Conservation (phyloP, 2,797 vertebrate species). For the Knipowitschia caucasica region DNA sequence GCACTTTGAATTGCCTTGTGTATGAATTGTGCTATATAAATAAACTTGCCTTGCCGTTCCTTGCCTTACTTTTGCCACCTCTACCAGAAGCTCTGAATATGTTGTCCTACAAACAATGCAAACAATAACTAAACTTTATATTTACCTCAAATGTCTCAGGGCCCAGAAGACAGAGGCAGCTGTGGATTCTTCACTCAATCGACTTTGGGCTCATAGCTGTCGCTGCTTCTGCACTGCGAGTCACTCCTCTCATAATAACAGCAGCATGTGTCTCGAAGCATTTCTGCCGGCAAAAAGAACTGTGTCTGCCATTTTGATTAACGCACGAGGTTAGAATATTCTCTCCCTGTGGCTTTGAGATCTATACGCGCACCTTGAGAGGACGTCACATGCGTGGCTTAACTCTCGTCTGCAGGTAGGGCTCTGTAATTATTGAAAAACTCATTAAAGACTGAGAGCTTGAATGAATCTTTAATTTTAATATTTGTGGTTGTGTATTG, state of each 20-base stretch:
- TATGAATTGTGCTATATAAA: too few species aligned
- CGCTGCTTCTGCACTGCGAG: slow-evolving; percentile 5
- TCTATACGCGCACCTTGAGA: slow-evolving; percentile 22
- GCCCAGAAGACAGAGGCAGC: neutral
- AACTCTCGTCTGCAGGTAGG: slow-evolving; percentile 29
- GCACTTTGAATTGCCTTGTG: too few species aligned
- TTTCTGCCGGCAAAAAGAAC: slow-evolving; percentile 26
- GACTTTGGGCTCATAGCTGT: slow-evolving; percentile 4
- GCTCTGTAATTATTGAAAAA: slow-evolving; percentile 31
- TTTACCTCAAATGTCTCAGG: slow-evolving; percentile 7
- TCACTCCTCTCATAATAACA: slow-evolving; percentile 21
- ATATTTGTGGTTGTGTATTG: slow-evolving; percentile 15
- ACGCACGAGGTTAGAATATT: slow-evolving; percentile 29
- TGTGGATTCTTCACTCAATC: slow-evolving; percentile 6
- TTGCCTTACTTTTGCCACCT: too few species aligned
- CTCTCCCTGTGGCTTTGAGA: slow-evolving; percentile 10
- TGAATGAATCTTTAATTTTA: slow-evolving; percentile 20
- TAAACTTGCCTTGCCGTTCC: too few species aligned
- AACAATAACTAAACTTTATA: neutral
- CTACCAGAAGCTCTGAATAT: too few species aligned
- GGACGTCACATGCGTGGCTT: slow-evolving; percentile 17
- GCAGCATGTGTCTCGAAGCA: slow-evolving; percentile 30
- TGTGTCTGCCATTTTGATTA: slow-evolving; percentile 33
- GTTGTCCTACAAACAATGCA: too few species aligned
- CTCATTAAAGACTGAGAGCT: slow-evolving; percentile 7